Percentiles rank a stretch among this genome's conserved stretches.
Conservation (phyloP, 2,888 invertebrate genomes). For the Lepetodrilus schrolli region DNA sequence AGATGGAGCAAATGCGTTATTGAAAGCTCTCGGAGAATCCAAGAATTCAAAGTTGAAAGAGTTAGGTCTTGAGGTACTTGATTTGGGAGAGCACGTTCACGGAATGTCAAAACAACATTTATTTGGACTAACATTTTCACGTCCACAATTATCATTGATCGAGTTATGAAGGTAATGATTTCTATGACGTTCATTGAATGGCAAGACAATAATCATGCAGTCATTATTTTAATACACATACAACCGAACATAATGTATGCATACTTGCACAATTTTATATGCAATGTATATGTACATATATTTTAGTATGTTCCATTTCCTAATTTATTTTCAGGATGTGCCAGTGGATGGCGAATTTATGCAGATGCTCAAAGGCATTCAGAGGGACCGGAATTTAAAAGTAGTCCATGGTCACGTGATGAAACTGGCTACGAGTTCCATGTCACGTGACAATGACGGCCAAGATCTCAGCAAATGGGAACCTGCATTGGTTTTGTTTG, state of each 20-base stretch:
- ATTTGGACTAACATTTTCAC: no score
- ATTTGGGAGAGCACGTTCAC: no score
- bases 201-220: no score
- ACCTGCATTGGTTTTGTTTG: conserved; percentile 63
- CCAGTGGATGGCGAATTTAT: conserved; percentile 50
- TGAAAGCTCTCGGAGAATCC: conserved; percentile 46
- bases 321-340: conserved; percentile 40
- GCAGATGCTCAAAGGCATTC: conserved; percentile 35
- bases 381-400: conserved; percentile 35
- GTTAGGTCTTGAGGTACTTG: conserved; percentile 48
- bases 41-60: conserved; percentile 40
- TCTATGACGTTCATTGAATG: no score
- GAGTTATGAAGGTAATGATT: no score
- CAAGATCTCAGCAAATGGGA: conserved; percentile 60
- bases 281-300: no score
- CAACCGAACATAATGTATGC: no score
- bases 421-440: conserved; percentile 41
- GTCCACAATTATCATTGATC: no score
- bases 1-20: conserved; percentile 58
- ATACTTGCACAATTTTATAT: no score
- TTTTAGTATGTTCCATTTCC: background rate
- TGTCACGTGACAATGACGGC: conserved; percentile 53
- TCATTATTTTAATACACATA: no score
- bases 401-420: conserved; percentile 48
- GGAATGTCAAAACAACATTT: no score